Percentiles rank a stretch among this genome's conserved stretches.
Conservation (phyloP, 1,140 invertebrate genomes). For the Bathynomus jamesi region DNA sequence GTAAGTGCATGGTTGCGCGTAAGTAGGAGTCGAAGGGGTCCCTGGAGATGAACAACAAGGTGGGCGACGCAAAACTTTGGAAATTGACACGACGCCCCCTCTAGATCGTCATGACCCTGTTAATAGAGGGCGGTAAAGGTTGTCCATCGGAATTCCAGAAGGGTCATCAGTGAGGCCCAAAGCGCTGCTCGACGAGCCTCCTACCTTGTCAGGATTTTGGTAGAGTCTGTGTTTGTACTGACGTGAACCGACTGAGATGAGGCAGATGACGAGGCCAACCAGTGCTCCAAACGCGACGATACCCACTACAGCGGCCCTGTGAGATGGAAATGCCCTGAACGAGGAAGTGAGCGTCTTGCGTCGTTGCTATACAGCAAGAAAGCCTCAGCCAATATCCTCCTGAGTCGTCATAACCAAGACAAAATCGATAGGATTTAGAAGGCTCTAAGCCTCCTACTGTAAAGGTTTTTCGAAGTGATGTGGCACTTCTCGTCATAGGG, state of each 20-base stretch:
- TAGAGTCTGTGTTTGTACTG: constrained; percentile 44
- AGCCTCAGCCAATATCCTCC: constrained; percentile 40
- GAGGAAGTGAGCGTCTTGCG: constrained; percentile 37
- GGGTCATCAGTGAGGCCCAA: not conserved
- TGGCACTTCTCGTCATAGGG: constrained; percentile 40
- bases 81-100: not conserved
- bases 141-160: not conserved
- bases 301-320: constrained; percentile 42
- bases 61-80: not conserved
- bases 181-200: not conserved
- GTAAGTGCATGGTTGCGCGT: not conserved
- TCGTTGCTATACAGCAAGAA: constrained; percentile 43
- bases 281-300: constrained; percentile 40
- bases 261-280: constrained; percentile 39
- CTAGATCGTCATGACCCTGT: not conserved
- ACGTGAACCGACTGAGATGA: constrained; percentile 39
- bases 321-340: constrained; percentile 41
- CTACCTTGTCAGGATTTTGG: constrained; percentile 39
- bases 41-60: not conserved
- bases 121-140: not conserved
- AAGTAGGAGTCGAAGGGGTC: not conserved
- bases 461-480: constrained; percentile 39
- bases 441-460: constrained; percentile 46
- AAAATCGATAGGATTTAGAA: constrained; percentile 45
- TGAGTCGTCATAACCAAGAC: constrained; percentile 43